Evolutionary conservation across 2,113 vertebrate genomes (phyloP).

Genomic region (Tamias sibiricus): DNA sequence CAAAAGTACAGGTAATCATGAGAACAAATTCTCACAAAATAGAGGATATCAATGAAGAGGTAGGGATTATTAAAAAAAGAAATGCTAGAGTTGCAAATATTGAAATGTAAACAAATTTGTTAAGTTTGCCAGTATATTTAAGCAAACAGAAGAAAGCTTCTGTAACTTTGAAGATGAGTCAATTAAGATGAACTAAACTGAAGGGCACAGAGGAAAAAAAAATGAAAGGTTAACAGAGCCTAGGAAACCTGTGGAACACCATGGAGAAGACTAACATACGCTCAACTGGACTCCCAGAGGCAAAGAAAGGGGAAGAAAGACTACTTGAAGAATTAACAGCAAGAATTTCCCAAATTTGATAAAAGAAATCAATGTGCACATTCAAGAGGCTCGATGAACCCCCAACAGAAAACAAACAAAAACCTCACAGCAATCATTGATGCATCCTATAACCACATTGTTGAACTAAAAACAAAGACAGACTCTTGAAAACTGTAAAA

Average conservation of each 20-base stretch:
- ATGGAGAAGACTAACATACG: not conserved
- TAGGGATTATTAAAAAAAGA: not conserved
- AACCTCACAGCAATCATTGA: not conserved
- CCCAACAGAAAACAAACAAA: not conserved
- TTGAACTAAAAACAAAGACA: not conserved
- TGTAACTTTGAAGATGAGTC: not conserved
- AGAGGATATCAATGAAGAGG: not conserved
- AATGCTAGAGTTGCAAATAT: not conserved
- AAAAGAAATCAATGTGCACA: not conserved
- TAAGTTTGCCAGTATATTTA: not conserved
- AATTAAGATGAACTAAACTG: not conserved
- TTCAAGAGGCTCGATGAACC: not conserved
- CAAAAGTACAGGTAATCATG: not conserved
- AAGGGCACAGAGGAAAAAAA: not conserved
- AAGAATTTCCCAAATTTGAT: not conserved
- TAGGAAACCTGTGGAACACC: not conserved
- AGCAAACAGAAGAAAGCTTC: not conserved
- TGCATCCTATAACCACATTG: not conserved
- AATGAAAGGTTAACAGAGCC: not conserved
- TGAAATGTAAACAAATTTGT: not conserved
- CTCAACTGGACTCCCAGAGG: not conserved
- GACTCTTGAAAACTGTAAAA: not conserved
- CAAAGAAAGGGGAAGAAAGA: not conserved
- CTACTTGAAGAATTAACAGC: not conserved
- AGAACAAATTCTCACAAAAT: not conserved